A percentile compares a stretch with the other conserved stretches of the same genome.
phyloP scores from a whole-genome alignment of 2,113 vertebrate genomes.

The Excalfactoria chinensis region DNA sequence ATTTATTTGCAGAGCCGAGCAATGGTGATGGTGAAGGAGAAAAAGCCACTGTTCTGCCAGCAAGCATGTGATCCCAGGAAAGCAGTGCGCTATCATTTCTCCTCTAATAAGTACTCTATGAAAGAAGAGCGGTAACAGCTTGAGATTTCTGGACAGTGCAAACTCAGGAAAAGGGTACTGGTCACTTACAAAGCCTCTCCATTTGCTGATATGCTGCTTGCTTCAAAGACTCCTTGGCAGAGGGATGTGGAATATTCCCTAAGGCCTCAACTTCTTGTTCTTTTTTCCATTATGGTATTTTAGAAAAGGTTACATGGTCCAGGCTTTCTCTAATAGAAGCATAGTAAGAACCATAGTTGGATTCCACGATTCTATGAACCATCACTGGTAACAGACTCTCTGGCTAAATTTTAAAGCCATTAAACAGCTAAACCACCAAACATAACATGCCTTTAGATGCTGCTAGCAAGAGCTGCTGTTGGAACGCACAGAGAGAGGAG shows the following conservation, averaged over 20 bases:
- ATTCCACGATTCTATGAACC: background rate
- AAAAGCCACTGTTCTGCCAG: background rate
- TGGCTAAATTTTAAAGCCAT: background rate
- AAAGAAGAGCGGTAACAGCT: background rate
- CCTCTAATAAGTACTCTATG: background rate
- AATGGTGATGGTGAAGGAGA: background rate
- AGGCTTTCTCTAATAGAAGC: constrained; percentile 34
- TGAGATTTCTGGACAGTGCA: background rate
- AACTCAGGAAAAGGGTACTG: background rate
- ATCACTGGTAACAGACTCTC: background rate
- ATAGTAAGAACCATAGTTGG: background rate
- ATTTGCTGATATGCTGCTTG: background rate
- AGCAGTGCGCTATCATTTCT: background rate
- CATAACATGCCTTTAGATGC: background rate
- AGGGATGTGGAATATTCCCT: constrained; percentile 41
- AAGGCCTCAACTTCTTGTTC: constrained; percentile 40
- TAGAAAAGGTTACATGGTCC: constrained; percentile 27
- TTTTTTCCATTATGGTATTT: constrained; percentile 55
- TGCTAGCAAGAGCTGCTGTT: constrained; percentile 4
- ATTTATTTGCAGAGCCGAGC: background rate
- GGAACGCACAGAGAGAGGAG: background rate
- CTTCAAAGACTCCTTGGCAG: constrained; percentile 34
- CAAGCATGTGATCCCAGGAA: background rate
- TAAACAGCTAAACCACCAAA: constrained; percentile 12
- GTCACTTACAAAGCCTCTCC: constrained; percentile 51